Conservation (phyloP, 2,797 vertebrate species). For the Sitta carolinensis region DNA sequence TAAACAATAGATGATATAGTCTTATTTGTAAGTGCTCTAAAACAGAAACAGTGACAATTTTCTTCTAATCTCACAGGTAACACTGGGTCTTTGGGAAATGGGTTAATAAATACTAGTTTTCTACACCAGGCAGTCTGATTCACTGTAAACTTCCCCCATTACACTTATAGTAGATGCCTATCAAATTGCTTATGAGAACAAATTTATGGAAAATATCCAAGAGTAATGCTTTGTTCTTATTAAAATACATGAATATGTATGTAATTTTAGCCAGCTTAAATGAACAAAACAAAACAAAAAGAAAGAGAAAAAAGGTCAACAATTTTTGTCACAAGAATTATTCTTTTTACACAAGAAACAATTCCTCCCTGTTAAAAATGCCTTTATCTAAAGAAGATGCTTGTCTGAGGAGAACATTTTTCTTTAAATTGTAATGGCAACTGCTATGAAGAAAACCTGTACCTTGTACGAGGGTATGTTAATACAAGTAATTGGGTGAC, state of each 20-base stretch:
- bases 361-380: not conserved
- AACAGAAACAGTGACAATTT: conserved; percentile 26
- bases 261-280: conserved; percentile 79
- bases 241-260: conserved; percentile 80
- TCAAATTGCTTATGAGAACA: conserved; percentile 73
- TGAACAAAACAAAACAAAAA: conserved; percentile 58
- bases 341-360: conserved; percentile 11
- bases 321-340: conserved; percentile 47
- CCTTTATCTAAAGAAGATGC: not conserved
- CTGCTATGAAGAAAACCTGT: not conserved
- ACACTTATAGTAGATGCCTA: conserved; percentile 66
- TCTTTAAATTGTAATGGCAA: not conserved
- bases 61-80: conserved; percentile 35
- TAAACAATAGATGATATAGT: not conserved
- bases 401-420: not conserved
- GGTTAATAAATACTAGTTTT: conserved; percentile 65
- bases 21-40: not conserved
- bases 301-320: conserved; percentile 68
- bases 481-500: not conserved
- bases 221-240: conserved; percentile 76
- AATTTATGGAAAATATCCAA: conserved; percentile 79
- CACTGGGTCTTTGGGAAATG: not conserved
- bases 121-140: conserved; percentile 30
- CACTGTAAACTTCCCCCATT: conserved; percentile 51
- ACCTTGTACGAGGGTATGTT: not conserved